Percentiles rank a stretch among this genome's conserved stretches.
Evolutionary conservation across 2,113 vertebrate genomes (phyloP).

Genomic region (human): GRCh38 chr6:112007501-112008000

Average conservation of each 20-base stretch:
- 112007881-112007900: background rate
- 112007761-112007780: background rate
- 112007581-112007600: background rate
- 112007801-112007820: background rate
- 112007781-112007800: background rate
- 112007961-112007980: background rate
- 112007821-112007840: background rate
- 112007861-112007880: background rate
- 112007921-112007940: background rate
- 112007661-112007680: rapidly evolving
- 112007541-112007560: background rate
- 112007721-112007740: background rate
- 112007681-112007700: rapidly evolving
- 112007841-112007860: background rate
- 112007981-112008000: background rate
- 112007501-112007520: background rate
- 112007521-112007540: background rate
- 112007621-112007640: background rate
- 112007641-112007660: background rate
- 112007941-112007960: background rate
- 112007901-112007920: background rate
- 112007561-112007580: background rate
- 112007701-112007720: background rate
- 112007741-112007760: background rate
- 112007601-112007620: background rate